Percentiles rank a stretch among this genome's conserved stretches.
Conservation (phyloP, 2,888 invertebrate genomes). For the Tortricodes alternella region DNA sequence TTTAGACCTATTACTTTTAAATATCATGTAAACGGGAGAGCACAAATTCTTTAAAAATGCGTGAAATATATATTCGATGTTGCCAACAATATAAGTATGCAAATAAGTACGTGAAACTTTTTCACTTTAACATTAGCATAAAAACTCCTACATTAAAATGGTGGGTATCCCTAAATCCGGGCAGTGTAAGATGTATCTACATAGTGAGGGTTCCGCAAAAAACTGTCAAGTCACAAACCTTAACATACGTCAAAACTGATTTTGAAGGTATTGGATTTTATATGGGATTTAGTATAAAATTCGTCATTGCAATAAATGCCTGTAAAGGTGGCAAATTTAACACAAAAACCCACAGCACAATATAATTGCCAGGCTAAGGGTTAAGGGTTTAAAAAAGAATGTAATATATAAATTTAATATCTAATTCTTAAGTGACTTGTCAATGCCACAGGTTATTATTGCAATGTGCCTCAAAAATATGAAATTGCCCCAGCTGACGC, state of each 20-base stretch:
- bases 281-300: too few species aligned
- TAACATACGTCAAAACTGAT: background rate
- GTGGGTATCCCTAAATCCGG: background rate
- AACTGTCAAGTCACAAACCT: background rate
- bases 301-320: too few species aligned
- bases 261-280: too few species aligned
- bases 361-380: too few species aligned
- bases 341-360: too few species aligned
- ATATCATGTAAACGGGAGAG: constrained; percentile 15
- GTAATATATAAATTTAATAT: too few species aligned
- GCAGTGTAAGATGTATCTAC: background rate
- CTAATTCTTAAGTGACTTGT: too few species aligned
- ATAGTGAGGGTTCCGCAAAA: background rate
- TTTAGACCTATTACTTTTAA: constrained; percentile 8
- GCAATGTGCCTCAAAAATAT: too few species aligned
- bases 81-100: constrained; percentile 24
- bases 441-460: too few species aligned
- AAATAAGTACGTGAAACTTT: constrained; percentile 25
- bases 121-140: constrained; percentile 21
- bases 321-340: too few species aligned
- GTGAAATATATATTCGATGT: constrained; percentile 9
- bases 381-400: too few species aligned
- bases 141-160: constrained; percentile 20
- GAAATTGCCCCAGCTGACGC: too few species aligned
- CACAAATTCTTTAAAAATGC: constrained; percentile 4